A percentile compares a stretch with the other conserved stretches of the same genome.
These are phyloP conservation scores for Galeruca laticollis DNA, from an alignment of 2,888 invertebrate genomes.

Conservation along the genomic window DNA sequence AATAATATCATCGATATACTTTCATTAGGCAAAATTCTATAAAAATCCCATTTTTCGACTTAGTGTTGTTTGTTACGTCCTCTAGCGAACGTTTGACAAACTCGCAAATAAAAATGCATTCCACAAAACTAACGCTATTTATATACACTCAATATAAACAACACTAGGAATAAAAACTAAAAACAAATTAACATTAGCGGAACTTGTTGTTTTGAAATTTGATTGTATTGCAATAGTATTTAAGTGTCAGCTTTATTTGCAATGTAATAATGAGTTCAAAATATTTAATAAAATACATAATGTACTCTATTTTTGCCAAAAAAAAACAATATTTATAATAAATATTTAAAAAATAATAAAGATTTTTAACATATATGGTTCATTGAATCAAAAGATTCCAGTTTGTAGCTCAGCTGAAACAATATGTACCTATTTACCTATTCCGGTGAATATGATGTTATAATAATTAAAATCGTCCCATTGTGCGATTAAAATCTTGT, in stretches of 20 bases:
- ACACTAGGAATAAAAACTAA: neutral
- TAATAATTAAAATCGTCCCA: no score
- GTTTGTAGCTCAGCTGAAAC: no score
- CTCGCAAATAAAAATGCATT: slow-evolving; percentile 1
- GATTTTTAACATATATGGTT: neutral
- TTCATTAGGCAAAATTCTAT: no score
- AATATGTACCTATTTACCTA: no score
- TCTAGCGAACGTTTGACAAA: neutral
- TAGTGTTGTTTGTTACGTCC: no score
- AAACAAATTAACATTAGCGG: neutral
- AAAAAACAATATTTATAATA: neutral
- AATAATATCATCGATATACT: no score
- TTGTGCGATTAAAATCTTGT: no score
- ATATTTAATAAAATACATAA: neutral
- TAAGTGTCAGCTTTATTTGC: neutral
- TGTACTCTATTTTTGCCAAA: neutral
- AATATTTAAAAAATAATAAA: neutral
- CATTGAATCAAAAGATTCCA: no score
- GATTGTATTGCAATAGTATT: neutral
- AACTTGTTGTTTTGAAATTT: neutral
- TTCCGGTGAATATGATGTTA: no score
- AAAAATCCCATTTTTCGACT: no score
- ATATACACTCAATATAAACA: slow-evolving; percentile 1
- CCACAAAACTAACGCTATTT: neutral
- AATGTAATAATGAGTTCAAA: neutral